These are phyloP conservation scores for Mesorhabditis belari DNA, from an alignment of 2,888 invertebrate genomes.

Conservation along the genomic window DNA sequence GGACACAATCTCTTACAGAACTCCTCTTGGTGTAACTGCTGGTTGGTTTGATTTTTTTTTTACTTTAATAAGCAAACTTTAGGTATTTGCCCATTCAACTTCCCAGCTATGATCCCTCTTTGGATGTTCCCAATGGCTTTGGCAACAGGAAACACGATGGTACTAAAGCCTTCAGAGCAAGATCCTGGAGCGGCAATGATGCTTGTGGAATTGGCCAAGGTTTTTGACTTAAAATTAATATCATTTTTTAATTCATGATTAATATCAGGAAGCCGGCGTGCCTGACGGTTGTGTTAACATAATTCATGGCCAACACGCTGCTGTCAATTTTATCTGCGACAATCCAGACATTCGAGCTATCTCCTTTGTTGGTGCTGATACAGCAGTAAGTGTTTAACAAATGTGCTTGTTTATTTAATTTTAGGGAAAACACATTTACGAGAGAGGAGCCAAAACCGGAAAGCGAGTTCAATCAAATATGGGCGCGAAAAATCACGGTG, in stretches of 20 bases:
- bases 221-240: slow-evolving; percentile 1
- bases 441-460: slow-evolving; percentile 79
- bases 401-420: slow-evolving; percentile 14
- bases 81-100: slow-evolving; percentile 39
- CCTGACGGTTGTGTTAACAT: slow-evolving; percentile 91
- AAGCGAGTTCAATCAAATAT: slow-evolving; percentile 95
- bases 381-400: slow-evolving; percentile 64
- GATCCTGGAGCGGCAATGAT: slow-evolving; percentile 94
- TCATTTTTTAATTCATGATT: too few species aligned
- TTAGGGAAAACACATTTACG: slow-evolving; percentile 85
- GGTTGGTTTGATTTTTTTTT: slow-evolving; percentile 66
- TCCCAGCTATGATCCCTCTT: slow-evolving; percentile 95
- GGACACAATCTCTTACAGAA: slow-evolving; percentile 85
- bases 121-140: slow-evolving; percentile 73
- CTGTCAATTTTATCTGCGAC: slow-evolving; percentile 95
- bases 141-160: slow-evolving; percentile 85
- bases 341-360: slow-evolving; percentile 89
- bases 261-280: slow-evolving; percentile 75
- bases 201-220: slow-evolving; percentile 78
- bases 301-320: slow-evolving; percentile 85
- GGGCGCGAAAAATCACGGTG: slow-evolving; percentile 98
- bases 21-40: slow-evolving; percentile 85
- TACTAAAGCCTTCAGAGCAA: slow-evolving; percentile 91
- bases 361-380: slow-evolving; percentile 95
- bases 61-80: not conserved